Conservation (phyloP, 2,888 invertebrate species). For the Drosophila buzzatii region DNA sequence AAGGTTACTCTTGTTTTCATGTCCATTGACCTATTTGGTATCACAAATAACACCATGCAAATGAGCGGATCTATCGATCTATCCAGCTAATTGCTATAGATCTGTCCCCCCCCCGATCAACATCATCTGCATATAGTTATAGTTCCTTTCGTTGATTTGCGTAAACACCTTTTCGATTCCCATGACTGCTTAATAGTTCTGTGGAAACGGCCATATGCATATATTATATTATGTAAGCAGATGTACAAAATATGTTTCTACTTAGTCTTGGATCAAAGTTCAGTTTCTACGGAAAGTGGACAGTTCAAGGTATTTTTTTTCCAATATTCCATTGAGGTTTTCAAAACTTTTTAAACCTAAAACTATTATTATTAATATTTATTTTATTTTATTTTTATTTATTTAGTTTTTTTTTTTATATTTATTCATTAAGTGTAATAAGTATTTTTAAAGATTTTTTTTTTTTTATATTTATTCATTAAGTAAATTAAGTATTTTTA, state of each 20-base stretch:
- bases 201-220: background rate
- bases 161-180: background rate
- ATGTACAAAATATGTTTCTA: background rate
- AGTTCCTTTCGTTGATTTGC: background rate
- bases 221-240: background rate
- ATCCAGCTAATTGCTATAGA: background rate
- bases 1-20: constrained; percentile 79
- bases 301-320: no score
- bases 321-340: no score
- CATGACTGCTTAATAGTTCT: background rate
- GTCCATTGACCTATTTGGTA: constrained; percentile 82
- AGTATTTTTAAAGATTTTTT: no score
- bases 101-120: background rate
- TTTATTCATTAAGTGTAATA: no score
- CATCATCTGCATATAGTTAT: constrained; percentile 3
- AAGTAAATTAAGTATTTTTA: no score
- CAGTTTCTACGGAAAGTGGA: background rate
- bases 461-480: no score
- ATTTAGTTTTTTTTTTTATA: no score
- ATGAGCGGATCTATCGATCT: constrained; percentile 44
- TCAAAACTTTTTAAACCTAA: no score
- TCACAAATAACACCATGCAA: constrained; percentile 57
- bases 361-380: no score
- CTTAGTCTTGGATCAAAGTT: background rate
- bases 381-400: no score